Evolutionary conservation across 1,140 invertebrate species (phyloP).

Genomic region (honey bee (Apis mellifera)): DNA sequence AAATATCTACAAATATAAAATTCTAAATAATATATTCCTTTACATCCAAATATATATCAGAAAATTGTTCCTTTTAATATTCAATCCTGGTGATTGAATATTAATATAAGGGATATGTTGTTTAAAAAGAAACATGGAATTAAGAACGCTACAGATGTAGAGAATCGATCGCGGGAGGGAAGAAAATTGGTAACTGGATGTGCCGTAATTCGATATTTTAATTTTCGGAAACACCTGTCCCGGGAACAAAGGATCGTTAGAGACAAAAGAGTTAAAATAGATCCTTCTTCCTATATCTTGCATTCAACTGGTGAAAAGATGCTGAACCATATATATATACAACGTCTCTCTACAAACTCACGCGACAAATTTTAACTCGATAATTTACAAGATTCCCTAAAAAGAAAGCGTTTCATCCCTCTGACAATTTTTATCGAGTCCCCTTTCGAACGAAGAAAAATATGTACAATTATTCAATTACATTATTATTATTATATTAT

Average conservation of each 20-base stretch:
- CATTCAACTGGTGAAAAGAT: not conserved
- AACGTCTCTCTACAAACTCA: not conserved
- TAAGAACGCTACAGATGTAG: not conserved
- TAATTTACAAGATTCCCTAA: too few species aligned
- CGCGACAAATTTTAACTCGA: not conserved
- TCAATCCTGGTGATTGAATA: not conserved
- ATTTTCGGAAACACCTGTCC: constrained; percentile 20
- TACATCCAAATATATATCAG: too few species aligned
- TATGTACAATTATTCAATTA: too few species aligned
- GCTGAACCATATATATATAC: not conserved
- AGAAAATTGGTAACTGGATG: not conserved
- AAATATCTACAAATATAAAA: too few species aligned
- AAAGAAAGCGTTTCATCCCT: too few species aligned
- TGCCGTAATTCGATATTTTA: constrained; percentile 14
- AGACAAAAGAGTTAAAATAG: not conserved
- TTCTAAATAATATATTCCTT: too few species aligned
- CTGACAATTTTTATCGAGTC: too few species aligned
- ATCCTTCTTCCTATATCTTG: not conserved
- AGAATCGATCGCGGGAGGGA: not conserved
- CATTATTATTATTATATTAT: too few species aligned
- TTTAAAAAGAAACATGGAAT: not conserved
- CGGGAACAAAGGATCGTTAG: constrained; percentile 23
- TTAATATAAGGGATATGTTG: not conserved
- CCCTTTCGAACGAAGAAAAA: too few species aligned
- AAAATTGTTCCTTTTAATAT: too few species aligned